Evolutionary conservation across 2,888 invertebrate genomes (phyloP).

Genomic region (Cephus nigrinus): DNA sequence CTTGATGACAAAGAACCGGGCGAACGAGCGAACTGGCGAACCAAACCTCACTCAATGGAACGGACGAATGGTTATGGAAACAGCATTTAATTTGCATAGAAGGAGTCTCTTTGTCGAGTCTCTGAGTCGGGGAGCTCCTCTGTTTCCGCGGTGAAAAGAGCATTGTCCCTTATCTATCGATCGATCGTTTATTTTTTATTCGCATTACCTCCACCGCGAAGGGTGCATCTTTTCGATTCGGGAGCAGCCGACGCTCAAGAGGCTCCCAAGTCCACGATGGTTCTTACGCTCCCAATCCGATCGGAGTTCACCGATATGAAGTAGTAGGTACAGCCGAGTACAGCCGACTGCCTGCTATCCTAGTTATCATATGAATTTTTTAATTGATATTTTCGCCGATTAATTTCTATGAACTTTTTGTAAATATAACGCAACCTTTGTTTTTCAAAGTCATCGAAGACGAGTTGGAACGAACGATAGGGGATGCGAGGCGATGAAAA

Average conservation of each 20-base stretch:
- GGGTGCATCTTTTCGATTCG: conserved; percentile 62
- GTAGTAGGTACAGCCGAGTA: not conserved
- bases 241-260: not conserved
- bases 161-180: conserved; percentile 67
- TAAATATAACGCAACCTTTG: not conserved
- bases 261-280: not conserved
- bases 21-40: conserved; percentile 45
- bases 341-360: not conserved
- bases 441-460: not conserved
- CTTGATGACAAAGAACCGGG: conserved; percentile 64
- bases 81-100: conserved; percentile 67
- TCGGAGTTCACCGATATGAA: not conserved
- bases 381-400: not conserved
- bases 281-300: not conserved
- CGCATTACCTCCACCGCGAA: conserved; percentile 56
- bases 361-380: not conserved
- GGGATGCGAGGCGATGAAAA: conserved; percentile 47
- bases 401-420: not conserved
- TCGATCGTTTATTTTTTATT: conserved; percentile 65
- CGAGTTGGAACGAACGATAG: conserved; percentile 28
- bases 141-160: conserved; percentile 59
- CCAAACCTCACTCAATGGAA: conserved; percentile 65
- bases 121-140: conserved; percentile 26
- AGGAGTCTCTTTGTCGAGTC: conserved; percentile 63
- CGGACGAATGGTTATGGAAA: conserved; percentile 67